Percentiles rank a stretch among this genome's conserved stretches.
These are phyloP conservation scores for Channa striata DNA, from an alignment of 2,797 vertebrate genomes.

Conservation along the genomic window DNA sequence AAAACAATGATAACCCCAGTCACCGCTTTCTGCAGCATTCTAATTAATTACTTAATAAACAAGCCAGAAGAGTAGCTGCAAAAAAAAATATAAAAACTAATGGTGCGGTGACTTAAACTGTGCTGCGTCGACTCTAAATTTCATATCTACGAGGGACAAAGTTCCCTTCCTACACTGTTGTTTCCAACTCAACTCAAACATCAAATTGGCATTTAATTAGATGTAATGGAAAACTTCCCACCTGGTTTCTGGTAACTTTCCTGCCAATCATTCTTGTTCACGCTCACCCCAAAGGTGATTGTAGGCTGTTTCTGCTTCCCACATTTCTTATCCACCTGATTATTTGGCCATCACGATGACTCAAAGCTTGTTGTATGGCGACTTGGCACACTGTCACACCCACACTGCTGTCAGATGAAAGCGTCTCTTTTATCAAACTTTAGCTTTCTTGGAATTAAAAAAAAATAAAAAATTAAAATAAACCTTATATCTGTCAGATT, in stretches of 20 bases:
- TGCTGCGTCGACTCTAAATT: conserved; percentile 11
- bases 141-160: not conserved
- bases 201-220: not conserved
- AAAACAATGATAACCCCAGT: conserved; percentile 38
- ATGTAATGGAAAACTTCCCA: conserved; percentile 5
- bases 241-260: conserved; percentile 17
- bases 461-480: not conserved
- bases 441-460: conserved; percentile 21
- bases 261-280: conserved; percentile 39
- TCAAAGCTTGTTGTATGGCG: conserved; percentile 59
- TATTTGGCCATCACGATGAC: conserved; percentile 54
- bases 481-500: conserved; percentile 29
- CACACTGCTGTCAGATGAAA: conserved; percentile 62
- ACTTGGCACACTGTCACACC: conserved; percentile 56
- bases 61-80: not conserved
- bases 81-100: too few relatives aligned
- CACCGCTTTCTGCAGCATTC: conserved; percentile 16
- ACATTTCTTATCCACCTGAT: conserved; percentile 62
- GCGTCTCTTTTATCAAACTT: conserved; percentile 35
- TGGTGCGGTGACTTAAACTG: conserved; percentile 11
- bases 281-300: conserved; percentile 39
- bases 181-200: conserved; percentile 2
- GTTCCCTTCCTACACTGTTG: not conserved
- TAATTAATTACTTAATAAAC: conserved; percentile 43
- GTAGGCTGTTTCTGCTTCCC: conserved; percentile 52